phyloP scores from a whole-genome alignment of 2,797 vertebrate species.

The Malurus splendens region DNA sequence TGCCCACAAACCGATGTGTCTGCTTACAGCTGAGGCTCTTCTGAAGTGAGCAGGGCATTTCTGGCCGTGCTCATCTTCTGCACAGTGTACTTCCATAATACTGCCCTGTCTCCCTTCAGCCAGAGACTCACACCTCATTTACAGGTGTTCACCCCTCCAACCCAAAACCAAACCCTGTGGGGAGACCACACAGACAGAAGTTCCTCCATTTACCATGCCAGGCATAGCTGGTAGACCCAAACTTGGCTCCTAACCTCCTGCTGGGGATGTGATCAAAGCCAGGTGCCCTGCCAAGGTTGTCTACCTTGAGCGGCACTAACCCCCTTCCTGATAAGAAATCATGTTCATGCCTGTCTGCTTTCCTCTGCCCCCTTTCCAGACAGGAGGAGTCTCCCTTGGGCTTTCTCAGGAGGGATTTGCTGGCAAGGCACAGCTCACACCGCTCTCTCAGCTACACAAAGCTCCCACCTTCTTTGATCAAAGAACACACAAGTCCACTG shows the following conservation, averaged over 20 bases:
- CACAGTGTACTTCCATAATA: background rate
- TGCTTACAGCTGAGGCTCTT: background rate
- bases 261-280: background rate
- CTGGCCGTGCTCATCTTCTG: background rate
- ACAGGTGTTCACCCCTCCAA: background rate
- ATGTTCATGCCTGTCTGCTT: background rate
- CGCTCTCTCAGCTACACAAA: background rate
- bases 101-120: background rate
- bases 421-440: background rate
- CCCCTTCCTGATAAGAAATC: background rate
- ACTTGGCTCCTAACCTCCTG: background rate
- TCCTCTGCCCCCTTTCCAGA: background rate
- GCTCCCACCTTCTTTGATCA: background rate
- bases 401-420: background rate
- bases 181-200: background rate
- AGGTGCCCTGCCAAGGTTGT: background rate
- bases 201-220: background rate
- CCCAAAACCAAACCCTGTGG: background rate
- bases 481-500: background rate
- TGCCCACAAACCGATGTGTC: background rate
- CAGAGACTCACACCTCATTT: background rate
- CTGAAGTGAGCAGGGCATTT: background rate
- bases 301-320: background rate
- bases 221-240: background rate
- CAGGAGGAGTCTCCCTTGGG: background rate